Evolutionary conservation across 2,113 vertebrate species (phyloP).

Genomic region (Chinchilla lanigera): DNA sequence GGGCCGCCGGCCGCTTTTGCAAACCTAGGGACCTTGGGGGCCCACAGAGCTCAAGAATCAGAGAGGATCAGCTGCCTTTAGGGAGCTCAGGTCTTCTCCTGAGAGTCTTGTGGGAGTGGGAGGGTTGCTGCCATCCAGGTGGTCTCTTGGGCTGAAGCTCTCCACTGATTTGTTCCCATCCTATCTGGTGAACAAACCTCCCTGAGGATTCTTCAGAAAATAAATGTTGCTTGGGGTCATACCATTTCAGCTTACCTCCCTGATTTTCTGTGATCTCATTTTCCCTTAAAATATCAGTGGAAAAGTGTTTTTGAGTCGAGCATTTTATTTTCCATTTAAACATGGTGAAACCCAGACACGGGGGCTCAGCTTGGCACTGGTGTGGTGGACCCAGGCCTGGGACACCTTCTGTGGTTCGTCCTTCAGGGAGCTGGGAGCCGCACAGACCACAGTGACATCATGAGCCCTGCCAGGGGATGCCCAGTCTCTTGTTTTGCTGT

Average conservation of each 20-base stretch:
- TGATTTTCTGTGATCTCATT: constrained; percentile 82
- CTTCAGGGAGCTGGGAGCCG: not conserved
- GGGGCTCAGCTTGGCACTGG: constrained; percentile 39
- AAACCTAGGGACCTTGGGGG: not conserved
- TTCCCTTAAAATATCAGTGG: constrained; percentile 77
- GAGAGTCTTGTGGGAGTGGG: rapidly evolving
- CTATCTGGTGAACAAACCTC: not conserved
- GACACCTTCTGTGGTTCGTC: not conserved
- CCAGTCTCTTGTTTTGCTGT: not conserved
- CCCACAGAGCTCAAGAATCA: rapidly evolving
- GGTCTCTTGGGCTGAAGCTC: not conserved
- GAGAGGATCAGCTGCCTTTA: not conserved
- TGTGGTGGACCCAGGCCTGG: not conserved
- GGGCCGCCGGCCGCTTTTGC: not conserved
- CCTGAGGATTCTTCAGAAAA: not conserved
- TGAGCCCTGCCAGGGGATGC: rapidly evolving
- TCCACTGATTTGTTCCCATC: not conserved
- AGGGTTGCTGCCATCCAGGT: not conserved
- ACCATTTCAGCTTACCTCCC: constrained; percentile 69
- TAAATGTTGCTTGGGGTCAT: constrained; percentile 60
- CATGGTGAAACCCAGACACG: constrained; percentile 24
- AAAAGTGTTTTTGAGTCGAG: constrained; percentile 71
- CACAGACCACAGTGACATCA: not conserved
- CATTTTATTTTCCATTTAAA: constrained; percentile 78
- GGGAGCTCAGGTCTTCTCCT: not conserved